Evolutionary conservation across 2,888 invertebrate species (phyloP), one percentile per base, ranked within the genome.

Genomic region (Drosophila macrospina): DNA sequence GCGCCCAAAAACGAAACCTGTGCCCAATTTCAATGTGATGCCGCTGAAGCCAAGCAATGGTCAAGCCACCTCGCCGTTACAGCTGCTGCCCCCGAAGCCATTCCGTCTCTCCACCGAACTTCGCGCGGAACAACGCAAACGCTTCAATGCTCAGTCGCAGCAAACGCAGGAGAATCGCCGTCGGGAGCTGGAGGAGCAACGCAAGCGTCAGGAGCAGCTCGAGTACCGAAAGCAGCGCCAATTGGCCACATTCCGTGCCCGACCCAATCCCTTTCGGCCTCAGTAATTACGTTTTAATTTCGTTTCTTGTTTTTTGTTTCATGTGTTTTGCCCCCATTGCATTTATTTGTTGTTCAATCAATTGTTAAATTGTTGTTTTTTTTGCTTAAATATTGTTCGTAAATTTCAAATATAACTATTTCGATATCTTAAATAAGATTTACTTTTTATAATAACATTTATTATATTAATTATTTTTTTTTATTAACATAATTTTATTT

Each of bases 91-190:
- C 6, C 5, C 13, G 2, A 62, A 77, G 13, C 84, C 86, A 3
- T 88, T 85, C 15, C 68, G 64, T 0, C 56, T 89, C 0, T 47
- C 30, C n/a, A 67, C 64, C 0, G 85, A 83, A 5, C 7, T 47
- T 16, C 80, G 89, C 0, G 86, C 70, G 6, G 62, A 80, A 52
- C 67, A 70, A 50, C 84, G 89, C 0, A 88, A 77, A 6, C 20
- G 55, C 4, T 88, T 73, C 60, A 77, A 89, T 32, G 44, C 30
- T 0, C 52, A 73, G 7, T 45, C 61, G 2, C 54, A 54, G 3
- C 42, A 59, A 34, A 1, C 39, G 20, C 74, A 72, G 65, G 74
- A 89, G 41, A 6, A 37, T 0, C 65, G 55, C 8, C 83, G 69
- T 0, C 76, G 42, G 0, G 45, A 83, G 32, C 28, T 52, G 36